Conservation (phyloP, 2,797 vertebrate genomes). For the Mus minutoides region DNA sequence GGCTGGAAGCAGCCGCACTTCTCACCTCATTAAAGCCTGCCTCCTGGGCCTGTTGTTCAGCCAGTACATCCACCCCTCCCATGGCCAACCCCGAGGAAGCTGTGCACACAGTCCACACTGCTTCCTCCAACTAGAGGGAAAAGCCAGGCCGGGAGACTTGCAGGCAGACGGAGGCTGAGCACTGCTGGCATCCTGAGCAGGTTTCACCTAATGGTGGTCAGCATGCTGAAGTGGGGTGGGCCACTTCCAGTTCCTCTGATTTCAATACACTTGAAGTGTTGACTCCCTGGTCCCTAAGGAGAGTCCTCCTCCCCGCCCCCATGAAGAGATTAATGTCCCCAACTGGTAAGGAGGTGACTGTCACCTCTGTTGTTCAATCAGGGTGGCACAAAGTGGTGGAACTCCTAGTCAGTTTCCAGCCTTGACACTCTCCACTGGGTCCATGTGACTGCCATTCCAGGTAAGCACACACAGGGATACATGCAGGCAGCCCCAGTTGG, state of each 20-base stretch:
- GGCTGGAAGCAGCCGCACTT: slow-evolving; percentile 15
- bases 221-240: neutral
- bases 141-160: neutral
- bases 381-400: neutral
- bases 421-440: neutral
- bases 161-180: neutral
- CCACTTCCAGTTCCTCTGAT: neutral
- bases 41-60: neutral
- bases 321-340: neutral
- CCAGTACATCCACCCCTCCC: too few species aligned
- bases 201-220: neutral
- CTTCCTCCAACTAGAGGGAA: neutral
- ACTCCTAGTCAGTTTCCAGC: neutral
- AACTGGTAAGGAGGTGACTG: neutral
- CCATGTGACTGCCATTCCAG: neutral
- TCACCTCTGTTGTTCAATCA: neutral
- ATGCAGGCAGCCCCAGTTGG: too few species aligned
- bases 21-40: neutral
- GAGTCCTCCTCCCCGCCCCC: neutral
- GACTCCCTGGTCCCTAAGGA: neutral
- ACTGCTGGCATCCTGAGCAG: neutral
- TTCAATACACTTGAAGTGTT: neutral
- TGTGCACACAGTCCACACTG: fast-evolving
- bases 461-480: fast-evolving
- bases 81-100: neutral